Base-by-base conservation (phyloP, 1,140 invertebrate genomes). In the Bombus confusus region DNA sequence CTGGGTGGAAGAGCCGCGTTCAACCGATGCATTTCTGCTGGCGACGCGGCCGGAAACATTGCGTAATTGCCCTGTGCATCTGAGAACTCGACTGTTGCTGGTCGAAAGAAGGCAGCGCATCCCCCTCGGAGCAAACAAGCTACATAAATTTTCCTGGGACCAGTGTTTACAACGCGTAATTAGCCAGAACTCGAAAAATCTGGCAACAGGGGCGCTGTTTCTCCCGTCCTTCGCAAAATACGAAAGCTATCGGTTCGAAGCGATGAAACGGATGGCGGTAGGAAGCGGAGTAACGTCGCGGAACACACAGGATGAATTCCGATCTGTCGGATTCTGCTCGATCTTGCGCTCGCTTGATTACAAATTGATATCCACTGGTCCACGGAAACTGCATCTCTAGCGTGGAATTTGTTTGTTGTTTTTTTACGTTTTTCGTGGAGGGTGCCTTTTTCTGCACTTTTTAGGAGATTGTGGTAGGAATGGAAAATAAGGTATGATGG, bases 121-220 rank as follows among this genome's bases (percentile, higher is more conserved):
- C 77, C 72, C 77, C 59, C 52, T 72, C 25, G 69, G 57, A 75
- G 64, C 75, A 64, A 86, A 86, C 74, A 78, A 90, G 89, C 81
- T 80, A 87, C 90, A 88, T 91, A 91, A 92, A 91, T 91, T 91
- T 76, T 76, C 83, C 64, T 68, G 25, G 73, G 76, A 47, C 72
- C 85, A 25, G 18, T 69, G 74, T 91, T 91, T 91, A 89, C 91
- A 86, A 87, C 87, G 87, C 87, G 90, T 91, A 93, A 93, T 93
- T 93, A 93, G 92, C 72, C 86, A 90, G 88, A 89, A 91, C 88
- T 91, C 85, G 83, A 88, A 88, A 86, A 90, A 89, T 92, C 88
- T 85, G 78, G 75, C 43, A 76, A 81, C 78, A 73, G 39, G 77
- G 82, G 73, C 74, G 78, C 57, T 89, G 91, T 91, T 88, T 80